Evolutionary conservation across 2,113 vertebrate species (phyloP).

Genomic region (Anser brachyrhynchus): DNA sequence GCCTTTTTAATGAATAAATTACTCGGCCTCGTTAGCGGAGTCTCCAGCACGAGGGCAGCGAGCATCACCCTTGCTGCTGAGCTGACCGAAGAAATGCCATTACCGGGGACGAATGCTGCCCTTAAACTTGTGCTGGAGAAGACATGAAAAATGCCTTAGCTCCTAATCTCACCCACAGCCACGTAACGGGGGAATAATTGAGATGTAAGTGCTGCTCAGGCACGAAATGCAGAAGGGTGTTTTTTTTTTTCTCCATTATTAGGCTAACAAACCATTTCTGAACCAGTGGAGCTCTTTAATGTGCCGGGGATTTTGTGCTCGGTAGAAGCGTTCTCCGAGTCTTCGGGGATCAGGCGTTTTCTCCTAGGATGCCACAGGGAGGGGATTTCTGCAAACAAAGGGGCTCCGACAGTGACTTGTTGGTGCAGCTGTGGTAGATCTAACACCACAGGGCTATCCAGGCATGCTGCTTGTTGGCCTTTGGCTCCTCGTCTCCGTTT

Average conservation of each 20-base stretch:
- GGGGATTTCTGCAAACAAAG: neutral
- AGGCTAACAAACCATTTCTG: constrained; percentile 15
- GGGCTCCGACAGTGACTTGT: neutral
- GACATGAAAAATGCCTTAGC: neutral
- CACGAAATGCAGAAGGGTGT: neutral
- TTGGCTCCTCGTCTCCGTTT: neutral
- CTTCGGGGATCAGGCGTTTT: neutral
- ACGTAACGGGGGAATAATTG: neutral
- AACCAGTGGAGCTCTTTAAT: neutral
- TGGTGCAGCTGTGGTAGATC: neutral
- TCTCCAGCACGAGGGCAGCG: neutral
- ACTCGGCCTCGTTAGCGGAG: neutral
- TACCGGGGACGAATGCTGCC: constrained; percentile 6
- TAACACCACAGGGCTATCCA: rapidly evolving
- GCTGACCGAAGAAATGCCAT: constrained; percentile 8
- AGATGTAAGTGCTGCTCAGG: constrained; percentile 39
- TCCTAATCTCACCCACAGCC: neutral
- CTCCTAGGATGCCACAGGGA: neutral
- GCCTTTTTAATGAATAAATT: constrained; percentile 57
- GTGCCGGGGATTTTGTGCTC: neutral
- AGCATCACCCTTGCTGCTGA: constrained; percentile 15
- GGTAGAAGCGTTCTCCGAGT: neutral
- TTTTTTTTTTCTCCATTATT: neutral
- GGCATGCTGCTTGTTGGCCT: neutral
- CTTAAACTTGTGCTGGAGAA: constrained; percentile 8